phyloP scores from a whole-genome alignment of 2,888 invertebrate species.

The Notodonta dromedarius region DNA sequence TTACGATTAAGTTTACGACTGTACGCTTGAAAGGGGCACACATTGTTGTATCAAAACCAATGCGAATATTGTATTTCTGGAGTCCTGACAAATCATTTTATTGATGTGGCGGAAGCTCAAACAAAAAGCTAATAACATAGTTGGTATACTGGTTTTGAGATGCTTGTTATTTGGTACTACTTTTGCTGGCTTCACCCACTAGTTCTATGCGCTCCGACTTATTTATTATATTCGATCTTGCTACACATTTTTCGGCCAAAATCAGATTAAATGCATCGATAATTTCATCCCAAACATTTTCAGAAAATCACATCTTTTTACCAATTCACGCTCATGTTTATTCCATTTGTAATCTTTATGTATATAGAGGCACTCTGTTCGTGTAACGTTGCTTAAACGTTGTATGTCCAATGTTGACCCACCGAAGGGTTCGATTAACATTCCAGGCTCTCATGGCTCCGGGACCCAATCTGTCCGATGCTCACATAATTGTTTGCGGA shows the following conservation, averaged over 20 bases:
- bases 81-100: slow-evolving; percentile 15
- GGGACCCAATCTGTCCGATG: slow-evolving; percentile 69
- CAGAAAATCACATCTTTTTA: slow-evolving; percentile 26
- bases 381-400: slow-evolving; percentile 34
- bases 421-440: slow-evolving; percentile 69
- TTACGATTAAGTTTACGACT: slow-evolving; percentile 56
- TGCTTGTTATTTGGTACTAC: too few species aligned
- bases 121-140: too few species aligned
- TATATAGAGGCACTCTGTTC: slow-evolving; percentile 28
- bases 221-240: too few species aligned
- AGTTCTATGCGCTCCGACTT: too few species aligned
- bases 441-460: slow-evolving; percentile 68
- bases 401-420: slow-evolving; percentile 51
- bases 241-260: too few species aligned
- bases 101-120: not conserved
- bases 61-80: slow-evolving; percentile 3
- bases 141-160: too few species aligned
- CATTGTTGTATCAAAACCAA: slow-evolving; percentile 39
- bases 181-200: too few species aligned
- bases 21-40: slow-evolving; percentile 35
- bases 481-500: slow-evolving; percentile 75
- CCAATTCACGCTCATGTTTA: slow-evolving; percentile 29
- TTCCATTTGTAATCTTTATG: slow-evolving; percentile 41
- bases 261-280: too few species aligned
- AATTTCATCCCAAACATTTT: too few species aligned